These are phyloP conservation scores for Polydrusus cervinus DNA, from an alignment of 2,888 invertebrate species.

Conservation along the genomic window DNA sequence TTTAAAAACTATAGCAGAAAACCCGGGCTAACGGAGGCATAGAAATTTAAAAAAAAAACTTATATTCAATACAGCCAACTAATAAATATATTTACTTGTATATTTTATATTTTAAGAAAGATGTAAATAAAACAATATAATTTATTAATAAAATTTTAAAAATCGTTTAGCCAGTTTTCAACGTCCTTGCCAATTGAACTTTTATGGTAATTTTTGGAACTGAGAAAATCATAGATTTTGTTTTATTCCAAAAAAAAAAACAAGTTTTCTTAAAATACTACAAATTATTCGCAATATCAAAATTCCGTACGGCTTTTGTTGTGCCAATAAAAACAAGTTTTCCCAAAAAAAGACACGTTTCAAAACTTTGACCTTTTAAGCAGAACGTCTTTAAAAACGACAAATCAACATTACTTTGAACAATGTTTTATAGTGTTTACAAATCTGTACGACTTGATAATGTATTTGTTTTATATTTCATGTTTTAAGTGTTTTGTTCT, in stretches of 20 bases:
- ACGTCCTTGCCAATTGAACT: neutral
- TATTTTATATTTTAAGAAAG: too few species aligned
- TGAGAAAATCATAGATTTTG: neutral
- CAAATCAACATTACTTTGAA: neutral
- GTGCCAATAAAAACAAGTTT: too few species aligned
- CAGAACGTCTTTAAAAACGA: neutral
- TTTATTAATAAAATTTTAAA: neutral
- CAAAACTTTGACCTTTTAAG: too few species aligned
- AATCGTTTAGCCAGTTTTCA: neutral
- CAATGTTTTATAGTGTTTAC: conserved; percentile 36
- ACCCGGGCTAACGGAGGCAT: too few species aligned
- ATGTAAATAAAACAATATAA: neutral
- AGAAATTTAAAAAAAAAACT: too few species aligned
- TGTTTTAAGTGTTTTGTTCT: conserved; percentile 46
- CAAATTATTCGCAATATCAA: too few species aligned
- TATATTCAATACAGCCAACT: too few species aligned
- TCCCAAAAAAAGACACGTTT: too few species aligned
- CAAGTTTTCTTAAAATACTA: neutral
- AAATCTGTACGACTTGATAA: conserved; percentile 31
- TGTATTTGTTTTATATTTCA: conserved; percentile 35
- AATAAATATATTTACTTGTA: too few species aligned
- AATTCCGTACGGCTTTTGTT: too few species aligned
- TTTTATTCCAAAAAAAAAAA: too few species aligned
- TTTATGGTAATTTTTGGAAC: neutral
- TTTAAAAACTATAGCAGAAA: too few species aligned